Percentiles rank a stretch among this genome's conserved stretches.
These are phyloP conservation scores for Geotria australis DNA, from an alignment of 2,797 vertebrate species.

Conservation along the genomic window DNA sequence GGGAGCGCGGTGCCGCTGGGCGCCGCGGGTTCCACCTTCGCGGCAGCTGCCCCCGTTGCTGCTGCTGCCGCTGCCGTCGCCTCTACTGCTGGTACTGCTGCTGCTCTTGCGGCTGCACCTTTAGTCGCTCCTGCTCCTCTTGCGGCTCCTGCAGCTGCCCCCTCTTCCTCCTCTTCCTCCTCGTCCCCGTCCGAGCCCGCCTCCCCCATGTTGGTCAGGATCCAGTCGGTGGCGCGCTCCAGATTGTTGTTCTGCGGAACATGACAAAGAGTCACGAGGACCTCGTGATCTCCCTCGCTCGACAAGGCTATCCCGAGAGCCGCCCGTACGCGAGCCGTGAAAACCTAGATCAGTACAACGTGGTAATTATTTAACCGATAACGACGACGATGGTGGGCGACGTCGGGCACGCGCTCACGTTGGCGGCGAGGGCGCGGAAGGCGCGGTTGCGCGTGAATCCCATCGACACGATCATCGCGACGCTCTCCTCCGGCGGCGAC, in stretches of 20 bases:
- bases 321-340: no score
- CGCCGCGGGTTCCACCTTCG: no score
- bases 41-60: no score
- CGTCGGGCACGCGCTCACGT: constrained; percentile 23
- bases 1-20: no score
- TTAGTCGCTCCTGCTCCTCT: constrained; percentile 40
- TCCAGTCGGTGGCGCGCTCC: constrained; percentile 81
- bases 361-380: no score
- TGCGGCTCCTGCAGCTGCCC: constrained; percentile 18
- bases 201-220: constrained; percentile 15
- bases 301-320: no score
- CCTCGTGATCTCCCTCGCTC: no score
- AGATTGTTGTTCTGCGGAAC: constrained; percentile 52
- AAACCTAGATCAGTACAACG: no score
- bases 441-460: constrained; percentile 62
- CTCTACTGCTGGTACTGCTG: constrained; percentile 20
- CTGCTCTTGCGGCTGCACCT: constrained; percentile 18
- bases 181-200: constrained; percentile 51
- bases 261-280: no score
- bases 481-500: constrained; percentile 70
- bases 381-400: no score
- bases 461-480: constrained; percentile 80
- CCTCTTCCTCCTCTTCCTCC: constrained; percentile 36
- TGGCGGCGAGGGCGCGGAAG: constrained; percentile 43
- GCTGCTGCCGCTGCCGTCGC: no score